Conservation (phyloP, 2,797 vertebrate species). For the Trachurus trachurus region DNA sequence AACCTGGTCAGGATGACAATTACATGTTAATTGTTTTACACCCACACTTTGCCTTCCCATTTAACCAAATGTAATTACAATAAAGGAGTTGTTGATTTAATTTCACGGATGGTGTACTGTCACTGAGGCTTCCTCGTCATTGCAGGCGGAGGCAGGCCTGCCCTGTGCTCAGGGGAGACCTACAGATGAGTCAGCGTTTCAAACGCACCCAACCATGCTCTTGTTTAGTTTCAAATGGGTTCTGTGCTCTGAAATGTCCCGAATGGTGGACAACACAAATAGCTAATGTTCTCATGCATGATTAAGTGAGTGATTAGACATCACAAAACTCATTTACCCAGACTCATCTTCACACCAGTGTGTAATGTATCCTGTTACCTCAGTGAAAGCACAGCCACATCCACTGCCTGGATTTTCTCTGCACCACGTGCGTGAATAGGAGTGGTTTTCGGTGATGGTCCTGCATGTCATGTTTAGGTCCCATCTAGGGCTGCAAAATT, state of each 20-base stretch:
- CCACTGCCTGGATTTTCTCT: constrained; percentile 31
- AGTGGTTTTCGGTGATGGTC: constrained; percentile 39
- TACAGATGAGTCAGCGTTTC: constrained; percentile 71
- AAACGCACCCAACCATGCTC: constrained; percentile 59
- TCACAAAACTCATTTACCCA: constrained; percentile 62
- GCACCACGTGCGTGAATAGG: constrained; percentile 41
- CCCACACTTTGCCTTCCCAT: constrained; percentile 82
- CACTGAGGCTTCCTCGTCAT: constrained; percentile 64
- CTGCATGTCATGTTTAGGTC: background rate
- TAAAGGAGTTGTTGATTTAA: constrained; percentile 84
- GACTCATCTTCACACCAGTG: constrained; percentile 58
- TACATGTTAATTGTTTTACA: constrained; percentile 85
- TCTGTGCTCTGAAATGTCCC: constrained; percentile 64
- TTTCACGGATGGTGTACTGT: constrained; percentile 84
- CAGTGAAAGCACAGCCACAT: constrained; percentile 43
- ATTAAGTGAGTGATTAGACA: constrained; percentile 82
- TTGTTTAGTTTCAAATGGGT: constrained; percentile 74
- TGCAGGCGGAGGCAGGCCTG: constrained; percentile 59
- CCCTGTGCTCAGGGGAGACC: constrained; percentile 66
- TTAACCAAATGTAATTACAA: constrained; percentile 87
- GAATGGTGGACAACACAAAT: constrained; percentile 72
- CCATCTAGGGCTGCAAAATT: too few species aligned
- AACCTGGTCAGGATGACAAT: constrained; percentile 83
- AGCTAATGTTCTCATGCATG: constrained; percentile 79
- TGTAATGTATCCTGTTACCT: constrained; percentile 63